Conservation (phyloP, 2,888 invertebrate genomes). For the Acrobasis suavella region DNA sequence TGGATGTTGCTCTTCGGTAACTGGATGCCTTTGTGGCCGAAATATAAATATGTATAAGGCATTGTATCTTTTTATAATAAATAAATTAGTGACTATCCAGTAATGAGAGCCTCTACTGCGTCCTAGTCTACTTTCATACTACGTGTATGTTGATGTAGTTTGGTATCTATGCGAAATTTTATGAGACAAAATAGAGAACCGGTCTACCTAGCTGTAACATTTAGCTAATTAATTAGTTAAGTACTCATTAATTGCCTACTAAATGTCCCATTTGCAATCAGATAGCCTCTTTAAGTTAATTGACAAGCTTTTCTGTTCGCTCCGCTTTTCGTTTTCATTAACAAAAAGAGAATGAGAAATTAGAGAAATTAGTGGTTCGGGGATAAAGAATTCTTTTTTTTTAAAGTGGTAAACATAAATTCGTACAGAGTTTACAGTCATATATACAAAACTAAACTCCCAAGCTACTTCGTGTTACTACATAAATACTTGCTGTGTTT, state of each 20-base stretch:
- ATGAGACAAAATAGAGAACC: too few species aligned
- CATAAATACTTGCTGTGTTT: neutral
- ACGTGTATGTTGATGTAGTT: too few species aligned
- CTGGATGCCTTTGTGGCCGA: constrained; percentile 48
- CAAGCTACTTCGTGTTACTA: neutral
- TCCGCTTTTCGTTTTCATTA: neutral
- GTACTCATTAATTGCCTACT: neutral
- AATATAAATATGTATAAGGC: constrained; percentile 32
- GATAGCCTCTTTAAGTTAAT: neutral
- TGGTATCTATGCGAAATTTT: neutral
- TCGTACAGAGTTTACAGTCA: neutral
- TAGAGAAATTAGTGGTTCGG: neutral
- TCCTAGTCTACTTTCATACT: too few species aligned
- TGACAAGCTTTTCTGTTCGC: neutral
- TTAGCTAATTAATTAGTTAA: neutral
- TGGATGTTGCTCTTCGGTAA: constrained; percentile 51
- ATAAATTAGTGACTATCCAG: neutral
- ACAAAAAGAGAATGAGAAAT: neutral
- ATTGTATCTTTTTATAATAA: neutral
- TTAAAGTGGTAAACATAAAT: neutral
- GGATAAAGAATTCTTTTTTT: neutral
- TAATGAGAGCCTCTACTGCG: too few species aligned
- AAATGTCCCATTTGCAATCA: neutral
- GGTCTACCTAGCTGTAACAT: too few species aligned
- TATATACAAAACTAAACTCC: neutral